These are phyloP conservation scores for Zaprionus ghesquierei DNA, from an alignment of 1,140 invertebrate species.

Conservation along the genomic window DNA sequence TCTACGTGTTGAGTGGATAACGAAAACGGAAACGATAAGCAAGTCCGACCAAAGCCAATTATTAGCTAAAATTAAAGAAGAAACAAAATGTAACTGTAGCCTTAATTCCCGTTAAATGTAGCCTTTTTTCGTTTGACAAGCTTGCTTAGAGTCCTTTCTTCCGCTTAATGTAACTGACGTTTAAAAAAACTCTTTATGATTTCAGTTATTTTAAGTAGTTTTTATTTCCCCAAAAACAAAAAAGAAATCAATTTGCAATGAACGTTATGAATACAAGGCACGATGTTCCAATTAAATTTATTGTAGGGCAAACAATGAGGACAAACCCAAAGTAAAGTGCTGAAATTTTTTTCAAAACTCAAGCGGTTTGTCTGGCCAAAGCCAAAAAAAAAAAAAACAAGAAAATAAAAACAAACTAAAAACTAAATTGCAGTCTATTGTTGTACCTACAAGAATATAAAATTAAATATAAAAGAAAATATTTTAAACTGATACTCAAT, in stretches of 20 bases:
- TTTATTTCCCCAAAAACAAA: not conserved
- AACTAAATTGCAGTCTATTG: conserved; percentile 48
- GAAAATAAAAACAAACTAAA: conserved; percentile 6
- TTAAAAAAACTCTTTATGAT: not conserved
- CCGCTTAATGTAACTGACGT: not conserved
- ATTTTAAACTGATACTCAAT: conserved; percentile 71
- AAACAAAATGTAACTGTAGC: not conserved
- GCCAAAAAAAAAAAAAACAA: conserved; percentile 51
- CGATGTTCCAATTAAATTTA: conserved; percentile 73
- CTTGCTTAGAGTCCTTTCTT: conserved; percentile 10
- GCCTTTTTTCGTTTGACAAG: not conserved
- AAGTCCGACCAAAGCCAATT: conserved; percentile 45
- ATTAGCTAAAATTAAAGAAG: conserved; percentile 9
- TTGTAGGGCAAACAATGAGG: conserved; percentile 66
- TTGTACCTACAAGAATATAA: conserved; percentile 59
- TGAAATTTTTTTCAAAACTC: conserved; percentile 73
- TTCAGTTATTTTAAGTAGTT: not conserved
- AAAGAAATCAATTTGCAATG: conserved; percentile 47
- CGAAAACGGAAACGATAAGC: not conserved
- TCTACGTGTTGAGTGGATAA: not conserved
- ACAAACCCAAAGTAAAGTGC: conserved; percentile 71
- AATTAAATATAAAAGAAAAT: not conserved
- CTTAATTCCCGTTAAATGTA: not conserved
- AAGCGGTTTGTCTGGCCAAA: conserved; percentile 72
- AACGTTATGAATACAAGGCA: conserved; percentile 62